These are phyloP conservation scores for Mormyrus proboscirostris DNA, from an alignment of 2,797 vertebrate genomes.

Conservation along the genomic window DNA sequence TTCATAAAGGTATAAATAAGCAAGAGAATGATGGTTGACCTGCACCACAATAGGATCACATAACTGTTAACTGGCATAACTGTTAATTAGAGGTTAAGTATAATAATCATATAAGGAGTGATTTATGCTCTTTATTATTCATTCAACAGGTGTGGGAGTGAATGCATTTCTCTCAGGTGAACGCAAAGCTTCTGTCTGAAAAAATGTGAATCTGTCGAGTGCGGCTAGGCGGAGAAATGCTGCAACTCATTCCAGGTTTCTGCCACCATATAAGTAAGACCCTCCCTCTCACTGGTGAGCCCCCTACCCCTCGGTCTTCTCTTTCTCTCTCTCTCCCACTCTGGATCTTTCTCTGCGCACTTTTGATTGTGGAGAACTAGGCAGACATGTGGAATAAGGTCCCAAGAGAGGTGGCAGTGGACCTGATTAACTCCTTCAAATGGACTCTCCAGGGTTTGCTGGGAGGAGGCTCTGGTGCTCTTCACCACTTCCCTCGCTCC, in stretches of 20 bases:
- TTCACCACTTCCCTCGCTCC: background rate
- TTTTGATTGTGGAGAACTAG: constrained; percentile 40
- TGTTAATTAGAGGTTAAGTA: background rate
- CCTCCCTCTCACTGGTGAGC: background rate
- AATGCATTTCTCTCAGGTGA: background rate
- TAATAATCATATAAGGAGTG: background rate
- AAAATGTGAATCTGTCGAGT: background rate
- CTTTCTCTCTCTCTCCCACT: background rate
- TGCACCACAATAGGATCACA: background rate
- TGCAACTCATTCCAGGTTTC: background rate
- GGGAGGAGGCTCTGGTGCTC: background rate
- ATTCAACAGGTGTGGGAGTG: background rate
- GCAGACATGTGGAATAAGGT: constrained; percentile 23
- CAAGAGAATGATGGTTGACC: background rate
- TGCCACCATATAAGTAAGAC: background rate
- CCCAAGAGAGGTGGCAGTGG: background rate
- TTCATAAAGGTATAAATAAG: background rate
- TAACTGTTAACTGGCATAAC: background rate
- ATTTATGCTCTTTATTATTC: background rate
- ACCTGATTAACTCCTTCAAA: background rate
- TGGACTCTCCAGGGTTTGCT: background rate
- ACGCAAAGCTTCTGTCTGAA: background rate
- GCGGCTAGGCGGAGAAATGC: background rate
- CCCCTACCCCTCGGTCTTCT: background rate
- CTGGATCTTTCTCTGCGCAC: constrained; percentile 22